Evolutionary conservation across 2,113 vertebrate species (phyloP), one percentile per base, ranked within the genome.

Genomic region (Cathartes aura): DNA sequence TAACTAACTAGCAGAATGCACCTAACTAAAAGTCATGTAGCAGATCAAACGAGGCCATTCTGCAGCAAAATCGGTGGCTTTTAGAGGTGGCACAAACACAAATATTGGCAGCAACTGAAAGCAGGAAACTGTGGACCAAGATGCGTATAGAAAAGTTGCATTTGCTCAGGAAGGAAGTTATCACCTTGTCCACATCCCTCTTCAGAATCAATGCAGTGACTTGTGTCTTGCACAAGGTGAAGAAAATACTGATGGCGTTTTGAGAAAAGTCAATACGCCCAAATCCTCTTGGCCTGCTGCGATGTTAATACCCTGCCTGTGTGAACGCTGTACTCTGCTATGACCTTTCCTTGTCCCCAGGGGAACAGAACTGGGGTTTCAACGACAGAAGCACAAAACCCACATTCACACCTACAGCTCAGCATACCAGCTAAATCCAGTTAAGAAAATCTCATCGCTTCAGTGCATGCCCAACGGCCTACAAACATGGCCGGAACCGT

Each of bases 101-200:
- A 90, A 58, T 32, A 60, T 2, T 60, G 79, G 60, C 94, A 92
- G 74, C 40, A 45, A 9, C 62, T 15, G 82, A 95, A 59, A 15
- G 90, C 89, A 96, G 92, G 96, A 97, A 96, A 40, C 78, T 6
- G 62, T 60, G 96, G 95, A 94, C 45, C 26, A 47, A 83, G 87
- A 78, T 9, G 66, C 9, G 2, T 4, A 14, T 2, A 60, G 59
- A 73, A 17, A 19, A 85, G 88, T 17, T 47, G 93, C 71, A 12
- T 87, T 88, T 86, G 82, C 92, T 97, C 96, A 97, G 96, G 93
- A 94, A 97, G 93, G 96, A 97, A 97, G 96, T 53, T 74, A 66
- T 95, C 93, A 85, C 90, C 90, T 91, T 27, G 58, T 93, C 93
- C 96, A 85, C 95, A 95, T 88, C 96, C 95, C 95, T 85, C 95